Evolutionary conservation across 2,888 invertebrate genomes (phyloP), one percentile per base, ranked within the genome.

Genomic region (Prenolepis imparis): DNA sequence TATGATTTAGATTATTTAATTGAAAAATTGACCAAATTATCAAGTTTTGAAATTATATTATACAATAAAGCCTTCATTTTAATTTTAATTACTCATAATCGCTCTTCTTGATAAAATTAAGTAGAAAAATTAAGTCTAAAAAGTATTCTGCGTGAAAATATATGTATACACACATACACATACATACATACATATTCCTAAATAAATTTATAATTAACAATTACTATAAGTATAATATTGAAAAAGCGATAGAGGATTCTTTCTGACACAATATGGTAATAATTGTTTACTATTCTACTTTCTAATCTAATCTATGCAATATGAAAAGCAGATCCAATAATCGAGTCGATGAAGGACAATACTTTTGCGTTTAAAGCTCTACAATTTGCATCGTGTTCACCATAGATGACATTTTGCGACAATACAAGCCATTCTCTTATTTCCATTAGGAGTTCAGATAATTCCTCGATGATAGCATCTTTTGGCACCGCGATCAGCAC

Each of bases 321-420:
- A 15, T 28, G 66, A 39, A 84, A 63, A 24, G 61, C n/a, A 24
- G 82, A 84, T 21, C 81, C 59, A 52, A 90, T 68, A 41, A 92
- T 85, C 3, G 92, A 91, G 75, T 96, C 96, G 21, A 97, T 95
- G 61, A 97, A 91, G 68, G 94, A 94, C 70, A 97, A 90, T 1
- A 97, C 96, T 92, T 96, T 96, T 1, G 95, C 95, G 0, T 97
- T 97, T 41, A 97, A 95, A 3, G 95, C 93, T 0, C 96, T 96
- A 84, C 97, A 96, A 77, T 97, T 97, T 0, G 96, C 95, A 90
- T 97, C 96, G 0, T 96, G 95, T 83, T 97, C 97, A 0, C 96
- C 96, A 1, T 95, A 95, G 44, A 96, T 90, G 3, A 96, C 95
- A 66, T 96, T 96, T 0, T 95, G 96, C 41, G 95, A 95, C 24